Evolutionary conservation across 2,888 invertebrate genomes (phyloP).

Genomic region (Drosophila nr. perissopoda): DNA sequence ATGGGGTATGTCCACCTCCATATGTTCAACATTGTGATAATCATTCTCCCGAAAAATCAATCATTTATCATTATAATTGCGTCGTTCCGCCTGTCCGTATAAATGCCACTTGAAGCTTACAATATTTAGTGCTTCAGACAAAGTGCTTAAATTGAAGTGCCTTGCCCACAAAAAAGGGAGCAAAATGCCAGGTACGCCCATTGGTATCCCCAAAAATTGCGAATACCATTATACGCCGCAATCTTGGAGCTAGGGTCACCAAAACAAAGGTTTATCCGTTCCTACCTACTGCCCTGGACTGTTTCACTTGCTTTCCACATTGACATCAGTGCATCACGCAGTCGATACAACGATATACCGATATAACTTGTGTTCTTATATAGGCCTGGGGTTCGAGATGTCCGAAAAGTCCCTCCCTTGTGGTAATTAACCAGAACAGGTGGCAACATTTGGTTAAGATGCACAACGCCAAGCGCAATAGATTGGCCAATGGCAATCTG

Average conservation of each 20-base stretch:
- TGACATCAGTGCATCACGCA: neutral
- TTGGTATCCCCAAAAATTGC: neutral
- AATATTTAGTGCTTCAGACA: neutral
- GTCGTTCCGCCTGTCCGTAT: neutral
- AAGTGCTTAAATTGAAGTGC: too few species aligned
- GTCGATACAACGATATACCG: neutral
- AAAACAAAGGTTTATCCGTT: neutral
- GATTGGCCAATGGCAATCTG: constrained; percentile 37
- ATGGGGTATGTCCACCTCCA: constrained; percentile 35
- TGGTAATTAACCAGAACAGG: neutral
- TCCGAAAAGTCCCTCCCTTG: constrained; percentile 30
- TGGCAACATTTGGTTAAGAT: constrained; percentile 6
- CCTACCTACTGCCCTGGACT: neutral
- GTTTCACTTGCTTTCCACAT: neutral
- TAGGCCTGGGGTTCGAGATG: constrained; percentile 45
- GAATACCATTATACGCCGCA: neutral
- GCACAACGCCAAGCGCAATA: constrained; percentile 49
- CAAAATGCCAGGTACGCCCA: neutral
- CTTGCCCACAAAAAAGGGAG: neutral
- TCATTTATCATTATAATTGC: neutral
- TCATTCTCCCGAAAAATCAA: neutral
- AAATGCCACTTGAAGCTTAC: neutral
- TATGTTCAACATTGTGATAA: neutral
- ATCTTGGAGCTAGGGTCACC: neutral
- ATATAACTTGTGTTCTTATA: neutral